Percentiles rank a stretch among this genome's conserved stretches.
Evolutionary conservation across 2,113 vertebrate species (phyloP).

Genomic region (Echinops telfairi): DNA sequence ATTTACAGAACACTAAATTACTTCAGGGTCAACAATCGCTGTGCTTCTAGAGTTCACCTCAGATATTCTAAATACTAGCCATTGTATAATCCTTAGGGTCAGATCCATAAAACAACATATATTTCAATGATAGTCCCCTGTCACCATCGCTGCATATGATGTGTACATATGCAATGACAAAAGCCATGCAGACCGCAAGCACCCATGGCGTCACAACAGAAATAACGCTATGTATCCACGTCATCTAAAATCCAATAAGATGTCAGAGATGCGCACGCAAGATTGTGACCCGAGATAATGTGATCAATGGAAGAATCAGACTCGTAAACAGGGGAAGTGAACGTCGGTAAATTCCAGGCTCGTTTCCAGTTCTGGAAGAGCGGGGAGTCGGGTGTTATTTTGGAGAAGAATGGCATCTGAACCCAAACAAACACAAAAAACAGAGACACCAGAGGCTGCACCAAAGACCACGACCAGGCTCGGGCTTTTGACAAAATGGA

Average conservation of each 20-base stretch:
- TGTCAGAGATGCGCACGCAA: not conserved
- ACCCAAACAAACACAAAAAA: too few relatives aligned
- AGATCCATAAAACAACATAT: not conserved
- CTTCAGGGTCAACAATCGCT: conserved; percentile 54
- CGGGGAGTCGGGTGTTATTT: not conserved
- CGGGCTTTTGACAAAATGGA: too few relatives aligned
- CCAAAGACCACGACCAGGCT: too few relatives aligned
- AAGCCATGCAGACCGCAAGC: not conserved
- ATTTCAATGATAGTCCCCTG: not conserved
- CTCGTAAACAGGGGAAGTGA: not conserved
- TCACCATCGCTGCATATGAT: not conserved
- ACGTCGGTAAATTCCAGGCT: not conserved
- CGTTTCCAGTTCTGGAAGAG: not conserved
- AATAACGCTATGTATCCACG: not conserved
- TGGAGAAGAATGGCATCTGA: not conserved
- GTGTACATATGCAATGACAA: not conserved
- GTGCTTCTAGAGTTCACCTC: conserved; percentile 9
- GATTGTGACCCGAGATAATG: not conserved
- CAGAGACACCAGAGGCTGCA: too few relatives aligned
- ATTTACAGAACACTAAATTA: conserved; percentile 58
- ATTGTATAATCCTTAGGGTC: not conserved
- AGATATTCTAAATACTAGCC: not conserved
- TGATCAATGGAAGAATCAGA: not conserved
- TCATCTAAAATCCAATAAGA: not conserved
- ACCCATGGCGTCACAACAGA: not conserved